Percentiles rank a stretch among this genome's conserved stretches.
phyloP scores from a whole-genome alignment of 92 coral and sea anemone genomes.

The Actinostola sp. region DNA sequence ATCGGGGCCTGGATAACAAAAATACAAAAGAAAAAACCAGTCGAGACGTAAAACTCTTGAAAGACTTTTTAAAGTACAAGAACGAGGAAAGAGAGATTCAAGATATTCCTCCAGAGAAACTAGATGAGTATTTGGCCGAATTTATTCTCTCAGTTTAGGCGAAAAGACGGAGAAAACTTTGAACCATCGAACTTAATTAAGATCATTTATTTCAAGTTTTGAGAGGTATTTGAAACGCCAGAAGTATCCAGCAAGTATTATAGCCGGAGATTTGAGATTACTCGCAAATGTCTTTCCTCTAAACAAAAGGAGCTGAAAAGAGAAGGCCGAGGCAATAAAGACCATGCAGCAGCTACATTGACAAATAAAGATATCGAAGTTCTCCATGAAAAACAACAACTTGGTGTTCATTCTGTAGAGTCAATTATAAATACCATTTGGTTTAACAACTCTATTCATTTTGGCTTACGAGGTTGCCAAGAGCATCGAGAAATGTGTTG shows the following conservation, averaged over 20 bases:
- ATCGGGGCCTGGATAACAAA: slow-evolving; percentile 29
- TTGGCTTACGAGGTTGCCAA: slow-evolving; percentile 44
- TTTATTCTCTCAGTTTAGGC: slow-evolving; percentile 24
- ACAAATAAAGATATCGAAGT: slow-evolving; percentile 28
- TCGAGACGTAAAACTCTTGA: slow-evolving; percentile 40
- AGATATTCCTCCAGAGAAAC: slow-evolving; percentile 28
- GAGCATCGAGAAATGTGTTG: slow-evolving; percentile 59
- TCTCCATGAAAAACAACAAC: slow-evolving; percentile 17
- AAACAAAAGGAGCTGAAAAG: slow-evolving; percentile 36
- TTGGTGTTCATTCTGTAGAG: slow-evolving; percentile 4
- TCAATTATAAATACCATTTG: not conserved
- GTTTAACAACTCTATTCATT: slow-evolving; percentile 15
- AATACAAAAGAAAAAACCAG: slow-evolving; percentile 33
- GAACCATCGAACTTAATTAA: slow-evolving; percentile 29
- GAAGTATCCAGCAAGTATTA: slow-evolving; percentile 17
- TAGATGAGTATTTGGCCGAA: slow-evolving; percentile 14
- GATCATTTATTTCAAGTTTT: slow-evolving; percentile 30
- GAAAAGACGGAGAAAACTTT: slow-evolving; percentile 38
- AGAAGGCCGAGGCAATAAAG: slow-evolving; percentile 27
- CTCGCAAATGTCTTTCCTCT: slow-evolving; percentile 8
- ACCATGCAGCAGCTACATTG: slow-evolving; percentile 28
- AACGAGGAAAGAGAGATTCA: slow-evolving; percentile 28
- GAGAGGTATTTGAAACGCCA: slow-evolving; percentile 30
- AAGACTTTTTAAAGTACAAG: slow-evolving; percentile 24
- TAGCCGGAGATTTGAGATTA: slow-evolving; percentile 19